Percentiles rank a stretch among this genome's conserved stretches.
These are phyloP conservation scores for Pseudoatta argentina DNA, from an alignment of 1,140 invertebrate genomes.

Conservation along the genomic window DNA sequence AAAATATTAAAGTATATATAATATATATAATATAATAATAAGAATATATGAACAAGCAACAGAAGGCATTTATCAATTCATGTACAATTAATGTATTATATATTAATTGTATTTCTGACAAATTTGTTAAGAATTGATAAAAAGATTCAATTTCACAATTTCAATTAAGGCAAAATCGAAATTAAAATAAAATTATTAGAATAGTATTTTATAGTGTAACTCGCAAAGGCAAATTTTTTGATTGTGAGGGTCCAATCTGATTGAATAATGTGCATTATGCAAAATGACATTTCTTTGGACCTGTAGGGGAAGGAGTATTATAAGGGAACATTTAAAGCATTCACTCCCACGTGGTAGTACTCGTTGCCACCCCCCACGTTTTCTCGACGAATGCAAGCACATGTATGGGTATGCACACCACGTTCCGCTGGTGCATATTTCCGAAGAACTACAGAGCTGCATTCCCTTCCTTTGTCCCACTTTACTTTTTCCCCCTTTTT, in stretches of 20 bases:
- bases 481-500: constrained; percentile 32
- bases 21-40: background rate
- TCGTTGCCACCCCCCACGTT: constrained; percentile 50
- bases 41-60: background rate
- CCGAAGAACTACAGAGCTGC: constrained; percentile 37
- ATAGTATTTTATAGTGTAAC: background rate
- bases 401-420: constrained; percentile 73
- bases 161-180: background rate
- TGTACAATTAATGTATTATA: background rate
- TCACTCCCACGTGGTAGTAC: constrained; percentile 72
- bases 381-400: constrained; percentile 58
- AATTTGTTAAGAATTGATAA: background rate
- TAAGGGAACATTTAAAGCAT: constrained; percentile 71
- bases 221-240: background rate
- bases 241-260: constrained; percentile 53
- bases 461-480: background rate
- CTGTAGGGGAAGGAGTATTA: constrained; percentile 71
- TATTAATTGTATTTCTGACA: background rate
- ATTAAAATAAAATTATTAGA: background rate
- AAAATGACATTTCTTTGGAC: constrained; percentile 68
- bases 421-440: constrained; percentile 60
- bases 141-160: background rate
- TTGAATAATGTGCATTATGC: constrained; percentile 62
- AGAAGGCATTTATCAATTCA: background rate
- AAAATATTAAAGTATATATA: background rate